Conservation (phyloP, 1,140 invertebrate species). For the Zaprionus taronus region DNA sequence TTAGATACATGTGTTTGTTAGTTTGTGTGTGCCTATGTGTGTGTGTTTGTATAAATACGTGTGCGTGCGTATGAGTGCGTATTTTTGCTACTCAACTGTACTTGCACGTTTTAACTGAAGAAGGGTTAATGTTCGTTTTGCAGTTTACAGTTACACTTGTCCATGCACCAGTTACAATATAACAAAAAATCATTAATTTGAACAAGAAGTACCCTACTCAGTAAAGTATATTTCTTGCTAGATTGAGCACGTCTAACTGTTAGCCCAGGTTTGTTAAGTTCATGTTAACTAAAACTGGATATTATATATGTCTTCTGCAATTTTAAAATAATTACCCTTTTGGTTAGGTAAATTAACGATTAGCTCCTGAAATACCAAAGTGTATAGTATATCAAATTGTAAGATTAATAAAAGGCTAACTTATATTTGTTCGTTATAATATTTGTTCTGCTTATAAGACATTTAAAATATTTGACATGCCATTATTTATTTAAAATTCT, state of each 20-base stretch:
- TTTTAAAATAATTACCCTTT: too few relatives aligned
- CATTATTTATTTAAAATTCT: too few relatives aligned
- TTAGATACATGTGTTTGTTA: constrained; percentile 21
- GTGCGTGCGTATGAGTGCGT: not conserved
- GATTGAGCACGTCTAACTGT: not conserved
- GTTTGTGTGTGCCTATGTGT: not conserved
- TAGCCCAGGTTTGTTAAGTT: not conserved
- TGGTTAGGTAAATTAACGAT: too few relatives aligned
- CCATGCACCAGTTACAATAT: constrained; percentile 24
- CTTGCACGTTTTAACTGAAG: constrained; percentile 50
- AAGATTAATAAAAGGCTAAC: too few relatives aligned
- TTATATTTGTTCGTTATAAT: too few relatives aligned
- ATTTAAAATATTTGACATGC: too few relatives aligned
- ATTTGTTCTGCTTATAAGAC: too few relatives aligned
- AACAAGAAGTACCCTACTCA: not conserved
- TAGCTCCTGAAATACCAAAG: too few relatives aligned
- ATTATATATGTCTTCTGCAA: not conserved
- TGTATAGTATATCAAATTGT: too few relatives aligned
- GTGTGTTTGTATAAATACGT: constrained; percentile 10
- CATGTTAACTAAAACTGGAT: not conserved
- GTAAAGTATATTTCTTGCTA: not conserved
- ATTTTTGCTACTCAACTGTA: constrained; percentile 59
- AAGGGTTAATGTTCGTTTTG: constrained; percentile 48
- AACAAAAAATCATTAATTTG: constrained; percentile 21
- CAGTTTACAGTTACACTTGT: constrained; percentile 12